Base-by-base conservation (phyloP, 2,113 vertebrate species). In the Pavo muticus region DNA sequence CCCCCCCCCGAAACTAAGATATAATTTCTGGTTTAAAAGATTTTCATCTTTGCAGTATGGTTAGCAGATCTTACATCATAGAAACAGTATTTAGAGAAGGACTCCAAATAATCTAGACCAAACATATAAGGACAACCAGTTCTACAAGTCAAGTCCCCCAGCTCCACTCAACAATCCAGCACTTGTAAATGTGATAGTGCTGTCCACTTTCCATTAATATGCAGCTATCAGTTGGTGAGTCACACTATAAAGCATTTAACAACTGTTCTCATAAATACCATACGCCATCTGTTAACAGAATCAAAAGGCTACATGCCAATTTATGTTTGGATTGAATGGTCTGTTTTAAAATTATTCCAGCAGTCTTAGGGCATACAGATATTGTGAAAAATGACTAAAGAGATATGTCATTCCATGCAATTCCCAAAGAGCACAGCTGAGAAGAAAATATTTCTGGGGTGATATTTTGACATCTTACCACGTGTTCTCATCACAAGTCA, bases 231-330 rank as follows among this genome's bases (percentile, higher is more conserved):
- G 81, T 65, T 94, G 85, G 54, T 94, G 91, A 97, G 88, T 97
- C 95, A 96, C 48, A 27, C 79, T 63, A 40, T 20, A 93, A 95
- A 94, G 84, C 87, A 90, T 83, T 95, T 87, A 91, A 75, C 92
- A 94, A 94, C 90, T 88, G 85, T 72, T 78, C 82, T 96, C 77
- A 80, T 92, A 94, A 96, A 97, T 95, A 95, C 78, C 94, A 60
- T 59, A 68, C 44, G 67, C 96, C 96, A 97, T 95, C 95, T 97
- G 97, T 73, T 90, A 87, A 80, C 85, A 48, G 74, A 89, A 95
- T 96, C 90, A 79, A 94, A 87, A 81, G 88, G 85, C 89, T 88
- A 30, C 1, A 6, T 74, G 87, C 87, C 94, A 96, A 56, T 17
- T 92, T 79, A 79, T 39, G 69, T 94, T 80, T 50, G 88, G 54